A percentile compares a stretch with the other conserved stretches of the same genome.
phyloP scores from a whole-genome alignment of 2,113 vertebrate species.

The Phyllostomus hastatus region DNA sequence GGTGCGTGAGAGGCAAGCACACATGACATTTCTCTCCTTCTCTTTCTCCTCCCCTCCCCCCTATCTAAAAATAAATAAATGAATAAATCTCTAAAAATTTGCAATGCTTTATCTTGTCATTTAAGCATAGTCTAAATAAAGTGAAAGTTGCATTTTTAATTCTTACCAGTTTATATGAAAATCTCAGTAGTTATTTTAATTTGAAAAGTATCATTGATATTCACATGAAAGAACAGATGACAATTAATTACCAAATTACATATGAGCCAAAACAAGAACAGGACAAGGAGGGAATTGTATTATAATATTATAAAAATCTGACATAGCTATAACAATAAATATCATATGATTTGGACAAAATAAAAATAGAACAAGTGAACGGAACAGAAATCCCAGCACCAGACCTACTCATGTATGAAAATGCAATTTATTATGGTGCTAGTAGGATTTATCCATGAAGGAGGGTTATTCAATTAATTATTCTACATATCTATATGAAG shows the following conservation, averaged over 20 bases:
- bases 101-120: not conserved
- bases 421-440: not conserved
- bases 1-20: too few species aligned
- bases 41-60: too few species aligned
- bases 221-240: not conserved
- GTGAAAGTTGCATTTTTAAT: not conserved
- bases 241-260: not conserved
- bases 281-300: not conserved
- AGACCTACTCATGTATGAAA: not conserved
- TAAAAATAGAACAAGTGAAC: not conserved
- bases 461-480: not conserved
- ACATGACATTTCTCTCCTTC: too few species aligned
- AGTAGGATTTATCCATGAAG: not conserved
- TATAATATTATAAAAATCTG: not conserved
- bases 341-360: not conserved
- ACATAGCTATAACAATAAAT: not conserved
- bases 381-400: not conserved
- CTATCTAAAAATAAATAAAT: too few species aligned
- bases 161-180: not conserved
- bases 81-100: not conserved
- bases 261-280: not conserved
- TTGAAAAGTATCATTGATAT: not conserved
- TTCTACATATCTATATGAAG: not conserved
- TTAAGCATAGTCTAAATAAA: not conserved
- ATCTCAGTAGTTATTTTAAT: not conserved